phyloP scores from a whole-genome alignment of 2,113 vertebrate genomes.

The Bos javanicus region DNA sequence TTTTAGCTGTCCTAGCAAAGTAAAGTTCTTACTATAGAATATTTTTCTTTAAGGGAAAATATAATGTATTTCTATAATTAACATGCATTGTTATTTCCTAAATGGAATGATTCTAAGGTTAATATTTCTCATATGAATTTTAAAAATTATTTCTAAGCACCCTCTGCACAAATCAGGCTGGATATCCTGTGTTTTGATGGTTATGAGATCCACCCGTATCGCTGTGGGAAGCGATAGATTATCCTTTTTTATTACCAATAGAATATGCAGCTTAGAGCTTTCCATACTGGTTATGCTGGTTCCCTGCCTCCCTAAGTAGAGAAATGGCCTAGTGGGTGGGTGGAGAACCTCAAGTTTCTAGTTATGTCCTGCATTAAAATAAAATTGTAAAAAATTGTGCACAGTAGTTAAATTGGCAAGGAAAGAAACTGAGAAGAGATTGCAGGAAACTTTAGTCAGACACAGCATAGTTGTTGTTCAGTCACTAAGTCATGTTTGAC shows the following conservation, averaged over 20 bases:
- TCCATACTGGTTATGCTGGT: constrained; percentile 32
- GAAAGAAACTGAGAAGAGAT: neutral
- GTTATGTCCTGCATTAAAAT: neutral
- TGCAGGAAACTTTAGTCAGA: neutral
- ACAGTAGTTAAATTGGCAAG: neutral
- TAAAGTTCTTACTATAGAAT: neutral
- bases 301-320: neutral
- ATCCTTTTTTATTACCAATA: neutral
- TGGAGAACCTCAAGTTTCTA: constrained; percentile 21
- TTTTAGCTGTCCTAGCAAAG: neutral
- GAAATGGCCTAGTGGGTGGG: neutral
- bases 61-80: neutral
- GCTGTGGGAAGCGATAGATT: neutral
- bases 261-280: neutral
- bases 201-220: neutral
- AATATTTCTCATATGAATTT: neutral
- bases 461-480: neutral
- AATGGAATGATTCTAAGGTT: neutral
- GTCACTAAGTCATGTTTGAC: neutral
- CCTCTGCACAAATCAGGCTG: neutral
- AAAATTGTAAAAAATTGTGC: neutral
- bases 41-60: neutral
- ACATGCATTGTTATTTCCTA: neutral
- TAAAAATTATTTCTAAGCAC: neutral
- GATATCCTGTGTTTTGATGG: neutral